These are phyloP conservation scores for Adelges cooleyi DNA, from an alignment of 1,140 invertebrate species.

Conservation along the genomic window DNA sequence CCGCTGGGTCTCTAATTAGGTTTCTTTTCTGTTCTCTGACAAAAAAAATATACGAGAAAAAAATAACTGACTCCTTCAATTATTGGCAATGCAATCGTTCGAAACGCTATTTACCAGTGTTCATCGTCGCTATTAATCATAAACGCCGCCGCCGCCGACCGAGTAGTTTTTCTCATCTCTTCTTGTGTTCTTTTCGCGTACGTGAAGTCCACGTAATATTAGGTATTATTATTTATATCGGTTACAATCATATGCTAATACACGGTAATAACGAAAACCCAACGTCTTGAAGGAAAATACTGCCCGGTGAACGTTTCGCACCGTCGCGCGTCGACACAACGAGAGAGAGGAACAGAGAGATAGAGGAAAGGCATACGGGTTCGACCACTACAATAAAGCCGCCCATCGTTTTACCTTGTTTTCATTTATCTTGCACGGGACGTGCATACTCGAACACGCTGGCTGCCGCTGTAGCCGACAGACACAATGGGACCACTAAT, in stretches of 20 bases:
- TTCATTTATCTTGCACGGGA: neutral
- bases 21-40: neutral
- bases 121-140: slow-evolving; percentile 2
- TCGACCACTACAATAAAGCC: too few species aligned
- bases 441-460: too few species aligned
- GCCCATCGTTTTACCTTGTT: too few species aligned
- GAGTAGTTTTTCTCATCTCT: neutral
- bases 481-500: slow-evolving; percentile 20
- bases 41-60: neutral
- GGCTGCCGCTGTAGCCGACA: neutral
- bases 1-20: slow-evolving; percentile 24
- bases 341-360: too few species aligned
- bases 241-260: neutral
- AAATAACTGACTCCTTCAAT: slow-evolving; percentile 13
- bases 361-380: too few species aligned
- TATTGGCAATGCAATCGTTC: neutral
- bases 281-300: neutral
- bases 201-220: too few species aligned
- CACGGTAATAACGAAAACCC: slow-evolving; percentile 8
- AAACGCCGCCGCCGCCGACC: neutral
- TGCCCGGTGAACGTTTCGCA: neutral
- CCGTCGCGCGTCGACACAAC: too few species aligned
- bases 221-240: neutral
- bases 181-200: neutral
- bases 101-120: neutral